phyloP scores from a whole-genome alignment of 2,888 invertebrate genomes.

The Apamea monoglypha region DNA sequence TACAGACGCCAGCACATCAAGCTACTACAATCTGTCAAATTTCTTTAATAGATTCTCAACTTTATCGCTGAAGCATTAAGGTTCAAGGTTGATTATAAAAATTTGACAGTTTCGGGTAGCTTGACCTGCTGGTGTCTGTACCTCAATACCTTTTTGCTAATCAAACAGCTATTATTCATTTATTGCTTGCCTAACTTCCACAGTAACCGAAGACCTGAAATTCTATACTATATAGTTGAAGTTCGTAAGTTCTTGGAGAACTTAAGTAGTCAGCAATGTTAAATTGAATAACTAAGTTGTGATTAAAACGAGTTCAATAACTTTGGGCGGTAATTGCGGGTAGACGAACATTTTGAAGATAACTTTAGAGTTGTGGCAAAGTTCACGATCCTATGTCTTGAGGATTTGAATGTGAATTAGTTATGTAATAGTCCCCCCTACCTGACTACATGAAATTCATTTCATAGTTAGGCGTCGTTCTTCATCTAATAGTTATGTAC shows the following conservation, averaged over 20 bases:
- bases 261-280: conserved; percentile 31
- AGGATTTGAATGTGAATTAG: conserved; percentile 33
- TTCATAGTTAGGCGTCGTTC: background rate
- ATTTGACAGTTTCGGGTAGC: too few species aligned
- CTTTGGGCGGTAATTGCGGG: conserved; percentile 38
- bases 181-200: background rate
- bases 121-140: too few species aligned
- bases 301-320: conserved; percentile 59
- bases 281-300: conserved; percentile 54
- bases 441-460: background rate
- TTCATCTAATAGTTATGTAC: background rate
- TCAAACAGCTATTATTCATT: conserved; percentile 24
- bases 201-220: conserved; percentile 10
- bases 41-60: too few species aligned
- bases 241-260: conserved; percentile 31
- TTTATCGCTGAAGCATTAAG: too few species aligned
- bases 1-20: too few species aligned
- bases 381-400: conserved; percentile 31
- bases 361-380: conserved; percentile 35
- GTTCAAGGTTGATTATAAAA: too few species aligned
- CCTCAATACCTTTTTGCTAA: conserved; percentile 19
- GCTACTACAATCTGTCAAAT: too few species aligned
- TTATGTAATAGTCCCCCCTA: background rate
- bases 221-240: conserved; percentile 20
- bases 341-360: conserved; percentile 43